A percentile compares a stretch with the other conserved stretches of the same genome.
phyloP scores from a whole-genome alignment of 2,113 vertebrate species.

The Channa argus region DNA sequence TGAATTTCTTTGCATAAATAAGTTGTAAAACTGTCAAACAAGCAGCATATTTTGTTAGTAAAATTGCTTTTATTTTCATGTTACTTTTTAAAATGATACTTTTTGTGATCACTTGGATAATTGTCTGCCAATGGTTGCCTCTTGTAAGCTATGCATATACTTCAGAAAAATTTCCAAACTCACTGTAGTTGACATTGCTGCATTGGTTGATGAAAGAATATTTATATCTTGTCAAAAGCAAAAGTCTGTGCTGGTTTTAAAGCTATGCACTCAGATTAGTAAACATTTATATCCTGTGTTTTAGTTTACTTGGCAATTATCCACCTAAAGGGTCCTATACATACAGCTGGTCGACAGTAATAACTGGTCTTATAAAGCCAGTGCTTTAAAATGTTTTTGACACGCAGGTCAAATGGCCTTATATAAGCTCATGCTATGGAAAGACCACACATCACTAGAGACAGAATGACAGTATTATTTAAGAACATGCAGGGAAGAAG shows the following conservation, averaged over 20 bases:
- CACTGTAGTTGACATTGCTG: slow-evolving; percentile 62
- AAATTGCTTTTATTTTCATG: slow-evolving; percentile 58
- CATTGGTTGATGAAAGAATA: slow-evolving; percentile 51
- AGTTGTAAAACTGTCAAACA: slow-evolving; percentile 38
- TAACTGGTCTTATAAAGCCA: slow-evolving; percentile 45
- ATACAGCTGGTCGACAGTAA: slow-evolving; percentile 51
- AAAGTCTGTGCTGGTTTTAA: slow-evolving; percentile 62
- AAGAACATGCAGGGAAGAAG: slow-evolving; percentile 56
- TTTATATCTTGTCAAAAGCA: slow-evolving; percentile 58
- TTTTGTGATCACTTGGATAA: slow-evolving; percentile 47
- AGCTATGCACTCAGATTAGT: slow-evolving; percentile 66
- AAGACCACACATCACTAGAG: slow-evolving; percentile 31
- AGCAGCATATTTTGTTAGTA: slow-evolving; percentile 49
- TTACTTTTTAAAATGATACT: slow-evolving; percentile 37
- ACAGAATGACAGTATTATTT: slow-evolving; percentile 77
- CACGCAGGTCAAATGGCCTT: slow-evolving; percentile 30
- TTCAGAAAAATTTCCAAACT: slow-evolving; percentile 31
- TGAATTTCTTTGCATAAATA: slow-evolving; percentile 46
- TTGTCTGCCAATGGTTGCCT: slow-evolving; percentile 77
- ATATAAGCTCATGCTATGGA: slow-evolving; percentile 35
- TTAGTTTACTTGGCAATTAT: slow-evolving; percentile 54
- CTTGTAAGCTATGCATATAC: slow-evolving; percentile 79
- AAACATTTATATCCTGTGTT: slow-evolving; percentile 46
- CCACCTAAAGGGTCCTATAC: slow-evolving; percentile 45
- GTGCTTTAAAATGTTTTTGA: slow-evolving; percentile 37